Conservation (phyloP, 2,797 vertebrate genomes). For the Scarus forsteni region DNA sequence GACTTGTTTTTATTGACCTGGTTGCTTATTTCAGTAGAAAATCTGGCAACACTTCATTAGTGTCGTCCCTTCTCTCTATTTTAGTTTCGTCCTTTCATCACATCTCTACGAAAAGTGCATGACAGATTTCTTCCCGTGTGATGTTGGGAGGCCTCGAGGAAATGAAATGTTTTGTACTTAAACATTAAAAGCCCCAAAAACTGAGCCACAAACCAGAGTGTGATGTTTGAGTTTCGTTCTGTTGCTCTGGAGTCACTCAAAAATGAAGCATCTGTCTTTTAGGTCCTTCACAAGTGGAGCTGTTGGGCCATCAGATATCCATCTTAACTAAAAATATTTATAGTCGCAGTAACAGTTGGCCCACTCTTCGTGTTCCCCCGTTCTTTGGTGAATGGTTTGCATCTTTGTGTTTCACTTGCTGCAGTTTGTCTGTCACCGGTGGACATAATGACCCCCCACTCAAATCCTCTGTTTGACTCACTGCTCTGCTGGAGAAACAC, state of each 20-base stretch:
- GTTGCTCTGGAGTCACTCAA: too few species aligned
- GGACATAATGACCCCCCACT: background rate
- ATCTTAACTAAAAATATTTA: background rate
- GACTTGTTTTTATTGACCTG: too few species aligned
- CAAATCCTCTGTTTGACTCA: background rate
- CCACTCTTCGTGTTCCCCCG: background rate
- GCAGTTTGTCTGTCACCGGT: conserved; percentile 47
- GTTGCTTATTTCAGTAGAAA: too few species aligned
- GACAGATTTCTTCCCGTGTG: background rate
- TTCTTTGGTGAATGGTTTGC: background rate
- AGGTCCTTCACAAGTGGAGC: too few species aligned
- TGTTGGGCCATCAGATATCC: background rate
- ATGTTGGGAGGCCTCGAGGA: too few species aligned
- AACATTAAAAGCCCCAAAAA: background rate
- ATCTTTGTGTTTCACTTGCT: conserved; percentile 19
- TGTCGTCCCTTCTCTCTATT: conserved; percentile 5
- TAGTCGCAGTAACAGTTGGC: background rate
- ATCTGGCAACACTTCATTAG: too few species aligned
- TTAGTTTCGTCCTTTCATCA: background rate
- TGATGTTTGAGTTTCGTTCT: too few species aligned
- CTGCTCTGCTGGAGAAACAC: background rate
- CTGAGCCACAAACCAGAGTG: too few species aligned
- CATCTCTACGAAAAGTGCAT: background rate
- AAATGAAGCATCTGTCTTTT: too few species aligned
- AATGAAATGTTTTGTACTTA: background rate